These are phyloP conservation scores for Crossoptilon crossoptilon DNA, from an alignment of 2,797 vertebrate genomes.

Conservation along the genomic window DNA sequence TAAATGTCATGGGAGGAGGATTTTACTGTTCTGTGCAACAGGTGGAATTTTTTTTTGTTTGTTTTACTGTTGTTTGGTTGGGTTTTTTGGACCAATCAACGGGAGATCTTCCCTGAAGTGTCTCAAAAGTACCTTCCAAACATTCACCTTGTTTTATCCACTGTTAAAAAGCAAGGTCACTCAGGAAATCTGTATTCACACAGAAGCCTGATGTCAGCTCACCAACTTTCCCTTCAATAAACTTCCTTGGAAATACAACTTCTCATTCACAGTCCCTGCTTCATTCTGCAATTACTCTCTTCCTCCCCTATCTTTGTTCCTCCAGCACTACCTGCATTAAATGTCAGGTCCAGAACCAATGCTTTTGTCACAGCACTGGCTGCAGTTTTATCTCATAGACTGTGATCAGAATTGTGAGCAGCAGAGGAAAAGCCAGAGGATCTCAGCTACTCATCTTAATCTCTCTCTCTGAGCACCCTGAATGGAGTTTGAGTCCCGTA, in stretches of 20 bases:
- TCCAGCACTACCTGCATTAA: neutral
- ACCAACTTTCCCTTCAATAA: neutral
- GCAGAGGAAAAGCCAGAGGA: neutral
- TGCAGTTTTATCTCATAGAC: neutral
- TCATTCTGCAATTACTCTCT: neutral
- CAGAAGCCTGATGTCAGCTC: neutral
- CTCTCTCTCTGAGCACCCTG: neutral
- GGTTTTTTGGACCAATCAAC: neutral
- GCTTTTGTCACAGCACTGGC: neutral
- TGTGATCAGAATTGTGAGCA: neutral
- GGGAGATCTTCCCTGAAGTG: neutral
- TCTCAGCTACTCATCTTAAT: neutral
- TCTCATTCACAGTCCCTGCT: neutral
- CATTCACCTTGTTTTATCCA: neutral
- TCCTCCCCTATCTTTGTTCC: neutral
- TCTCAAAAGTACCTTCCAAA: neutral
- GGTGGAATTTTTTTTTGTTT: neutral
- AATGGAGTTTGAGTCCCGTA: neutral
- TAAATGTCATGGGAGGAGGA: neutral
- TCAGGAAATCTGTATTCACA: neutral
- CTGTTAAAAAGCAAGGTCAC: neutral
- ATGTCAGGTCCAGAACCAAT: conserved; percentile 9
- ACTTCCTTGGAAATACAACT: neutral
- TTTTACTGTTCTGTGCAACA: neutral
- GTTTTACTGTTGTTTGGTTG: neutral